Percentiles rank a stretch among this genome's conserved stretches.
phyloP scores from a whole-genome alignment of 2,888 invertebrate genomes.

The Conus canariensis region DNA sequence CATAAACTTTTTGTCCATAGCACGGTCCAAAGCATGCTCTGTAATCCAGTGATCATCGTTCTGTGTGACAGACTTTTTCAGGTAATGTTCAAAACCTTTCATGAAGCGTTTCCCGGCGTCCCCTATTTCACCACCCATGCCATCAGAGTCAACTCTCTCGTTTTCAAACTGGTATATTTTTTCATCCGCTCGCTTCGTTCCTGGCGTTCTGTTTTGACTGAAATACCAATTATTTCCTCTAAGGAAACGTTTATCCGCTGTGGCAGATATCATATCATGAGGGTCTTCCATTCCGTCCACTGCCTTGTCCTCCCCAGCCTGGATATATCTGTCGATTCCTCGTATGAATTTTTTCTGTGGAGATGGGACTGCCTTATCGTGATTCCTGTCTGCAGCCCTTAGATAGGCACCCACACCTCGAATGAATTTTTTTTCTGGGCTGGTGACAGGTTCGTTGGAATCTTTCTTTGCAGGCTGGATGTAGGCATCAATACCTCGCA shows the following conservation, averaged over 20 bases:
- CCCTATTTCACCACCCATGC: neutral
- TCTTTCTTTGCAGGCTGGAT: neutral
- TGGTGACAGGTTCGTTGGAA: neutral
- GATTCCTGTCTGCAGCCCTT: neutral
- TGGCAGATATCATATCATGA: neutral
- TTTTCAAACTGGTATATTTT: neutral
- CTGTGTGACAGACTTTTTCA: neutral
- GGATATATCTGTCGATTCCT: neutral
- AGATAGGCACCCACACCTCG: constrained; percentile 19
- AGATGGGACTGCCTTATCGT: neutral
- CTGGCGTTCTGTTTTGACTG: neutral
- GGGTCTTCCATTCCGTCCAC: neutral
- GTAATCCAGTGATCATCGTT: too few species aligned
- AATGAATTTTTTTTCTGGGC: constrained; percentile 6
- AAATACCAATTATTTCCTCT: neutral
- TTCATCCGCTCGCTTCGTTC: neutral
- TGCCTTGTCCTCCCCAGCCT: neutral
- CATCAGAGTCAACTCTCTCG: neutral
- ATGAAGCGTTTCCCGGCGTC: constrained; percentile 18
- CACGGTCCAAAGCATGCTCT: neutral
- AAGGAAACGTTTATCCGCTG: neutral
- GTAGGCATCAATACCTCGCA: constrained; percentile 23
- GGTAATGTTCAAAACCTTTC: constrained; percentile 4
- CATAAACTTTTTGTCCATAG: constrained; percentile 25
- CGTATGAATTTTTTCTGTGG: constrained; percentile 38